Conservation (phyloP, 2,888 invertebrate genomes). For the Sclerodermus sp. region DNA sequence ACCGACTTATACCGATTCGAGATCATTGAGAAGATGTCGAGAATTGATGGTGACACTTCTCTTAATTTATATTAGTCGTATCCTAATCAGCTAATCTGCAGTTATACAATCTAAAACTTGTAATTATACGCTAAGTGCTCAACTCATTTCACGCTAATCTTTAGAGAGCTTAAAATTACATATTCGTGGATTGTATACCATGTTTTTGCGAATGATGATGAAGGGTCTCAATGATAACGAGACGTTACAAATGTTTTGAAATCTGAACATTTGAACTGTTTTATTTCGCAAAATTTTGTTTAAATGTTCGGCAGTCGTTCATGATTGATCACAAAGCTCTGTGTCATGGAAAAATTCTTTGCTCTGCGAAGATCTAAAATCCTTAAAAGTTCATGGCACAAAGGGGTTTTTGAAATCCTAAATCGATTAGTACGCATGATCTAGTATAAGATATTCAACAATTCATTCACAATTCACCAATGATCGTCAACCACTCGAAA, state of each 20-base stretch:
- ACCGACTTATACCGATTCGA: constrained; percentile 26
- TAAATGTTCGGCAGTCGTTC: constrained; percentile 1
- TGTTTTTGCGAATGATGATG: constrained; percentile 26
- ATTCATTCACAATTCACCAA: not conserved
- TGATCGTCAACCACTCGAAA: not conserved
- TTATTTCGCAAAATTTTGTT: too few species aligned
- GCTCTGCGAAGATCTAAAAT: not conserved
- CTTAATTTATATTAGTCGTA: constrained; percentile 30
- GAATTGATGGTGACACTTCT: constrained; percentile 13
- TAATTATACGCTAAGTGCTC: constrained; percentile 32
- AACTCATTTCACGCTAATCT: constrained; percentile 29
- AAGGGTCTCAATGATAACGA: constrained; percentile 15
- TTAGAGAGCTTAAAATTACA: constrained; percentile 21
- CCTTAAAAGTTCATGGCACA: constrained; percentile 36
- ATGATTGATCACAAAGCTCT: constrained; percentile 4
- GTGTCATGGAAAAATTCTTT: not conserved
- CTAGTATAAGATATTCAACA: not conserved
- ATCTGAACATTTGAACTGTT: too few species aligned
- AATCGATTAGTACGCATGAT: constrained; percentile 6
- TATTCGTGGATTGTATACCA: constrained; percentile 16
- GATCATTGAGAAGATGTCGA: constrained; percentile 25
- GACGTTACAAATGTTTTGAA: constrained; percentile 3
- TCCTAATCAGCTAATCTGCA: constrained; percentile 41
- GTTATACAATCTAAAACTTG: constrained; percentile 42
- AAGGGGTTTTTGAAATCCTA: constrained; percentile 24